These are phyloP conservation scores for Camarhynchus parvulus DNA, from an alignment of 2,113 vertebrate genomes.

Conservation along the genomic window DNA sequence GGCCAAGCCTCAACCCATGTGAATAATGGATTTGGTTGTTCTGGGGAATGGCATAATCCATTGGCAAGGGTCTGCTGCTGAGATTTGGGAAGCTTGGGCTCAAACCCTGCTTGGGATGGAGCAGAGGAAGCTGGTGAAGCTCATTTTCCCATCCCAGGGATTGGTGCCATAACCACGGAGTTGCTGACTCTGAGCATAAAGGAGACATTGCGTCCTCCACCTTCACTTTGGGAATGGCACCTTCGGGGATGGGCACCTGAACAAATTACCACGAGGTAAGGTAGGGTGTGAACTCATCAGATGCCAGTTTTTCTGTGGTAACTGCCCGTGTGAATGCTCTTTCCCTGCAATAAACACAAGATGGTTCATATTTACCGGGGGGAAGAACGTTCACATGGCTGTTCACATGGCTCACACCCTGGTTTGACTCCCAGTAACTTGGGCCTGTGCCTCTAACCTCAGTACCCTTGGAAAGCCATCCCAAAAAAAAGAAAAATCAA, in stretches of 20 bases:
- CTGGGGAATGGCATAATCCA: background rate
- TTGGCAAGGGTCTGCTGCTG: background rate
- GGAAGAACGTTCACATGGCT: conserved; percentile 9
- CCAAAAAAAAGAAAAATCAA: background rate
- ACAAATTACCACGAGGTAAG: conserved; percentile 58
- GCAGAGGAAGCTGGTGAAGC: background rate
- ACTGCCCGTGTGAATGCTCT: conserved; percentile 57
- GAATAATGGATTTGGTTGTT: conserved; percentile 3
- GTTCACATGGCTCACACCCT: conserved; percentile 54
- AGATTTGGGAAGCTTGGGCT: background rate
- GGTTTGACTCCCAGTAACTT: conserved; percentile 35
- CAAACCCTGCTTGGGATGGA: background rate
- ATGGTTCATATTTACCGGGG: conserved; percentile 38
- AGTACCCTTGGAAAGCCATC: background rate
- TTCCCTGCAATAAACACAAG: conserved; percentile 39
- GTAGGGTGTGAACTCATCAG: conserved; percentile 58
- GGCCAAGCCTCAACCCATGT: background rate
- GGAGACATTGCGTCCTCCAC: conserved; percentile 43
- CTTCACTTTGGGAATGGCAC: conserved; percentile 48
- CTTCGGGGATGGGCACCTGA: conserved; percentile 57
- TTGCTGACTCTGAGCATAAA: conserved; percentile 36
- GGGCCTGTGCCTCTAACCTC: conserved; percentile 28
- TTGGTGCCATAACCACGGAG: conserved; percentile 15
- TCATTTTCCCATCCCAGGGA: conserved; percentile 30
- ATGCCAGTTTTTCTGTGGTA: conserved; percentile 67